A percentile compares a stretch with the other conserved stretches of the same genome.
Conservation (phyloP, 1,140 invertebrate species). For the Lysiphlebus fabarum region DNA sequence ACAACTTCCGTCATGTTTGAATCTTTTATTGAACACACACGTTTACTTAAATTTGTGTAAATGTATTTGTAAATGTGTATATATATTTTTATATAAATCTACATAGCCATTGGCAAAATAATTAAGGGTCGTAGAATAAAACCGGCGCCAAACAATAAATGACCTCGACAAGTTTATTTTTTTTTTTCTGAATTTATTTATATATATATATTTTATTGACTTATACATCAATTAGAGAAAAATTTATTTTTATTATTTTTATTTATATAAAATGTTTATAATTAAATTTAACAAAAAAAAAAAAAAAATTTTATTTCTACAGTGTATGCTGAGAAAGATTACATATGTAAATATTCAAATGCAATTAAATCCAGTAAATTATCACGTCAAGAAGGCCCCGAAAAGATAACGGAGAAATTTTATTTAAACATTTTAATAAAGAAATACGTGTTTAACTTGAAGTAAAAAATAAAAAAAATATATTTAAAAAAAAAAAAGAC, state of each 20-base stretch:
- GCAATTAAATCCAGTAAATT: conserved; percentile 12
- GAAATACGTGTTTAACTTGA: neutral
- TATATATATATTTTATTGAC: too few relatives aligned
- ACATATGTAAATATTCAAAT: neutral
- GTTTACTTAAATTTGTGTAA: too few relatives aligned
- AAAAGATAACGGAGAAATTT: conserved; percentile 14
- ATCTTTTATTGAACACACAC: conserved; percentile 32
- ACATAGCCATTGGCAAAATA: conserved; percentile 3
- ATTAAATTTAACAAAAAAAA: too few relatives aligned
- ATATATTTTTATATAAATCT: too few relatives aligned
- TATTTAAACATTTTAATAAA: neutral
- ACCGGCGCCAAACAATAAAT: neutral
- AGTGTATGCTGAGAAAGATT: too few relatives aligned
- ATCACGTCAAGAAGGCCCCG: neutral
- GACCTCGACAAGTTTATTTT: neutral
- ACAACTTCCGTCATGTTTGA: conserved; percentile 32
- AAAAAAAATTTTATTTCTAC: too few relatives aligned
- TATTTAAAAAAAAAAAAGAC: conserved; percentile 15
- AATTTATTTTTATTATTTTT: too few relatives aligned
- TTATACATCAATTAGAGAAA: too few relatives aligned
- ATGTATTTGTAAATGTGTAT: too few relatives aligned
- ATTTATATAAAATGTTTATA: too few relatives aligned
- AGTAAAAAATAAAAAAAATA: neutral
- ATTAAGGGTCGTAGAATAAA: conserved; percentile 4
- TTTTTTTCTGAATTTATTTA: too few relatives aligned